Percentiles rank a stretch among this genome's conserved stretches.
These are phyloP conservation scores for Oreortyx pictus DNA, from an alignment of 2,797 vertebrate species.

Conservation along the genomic window DNA sequence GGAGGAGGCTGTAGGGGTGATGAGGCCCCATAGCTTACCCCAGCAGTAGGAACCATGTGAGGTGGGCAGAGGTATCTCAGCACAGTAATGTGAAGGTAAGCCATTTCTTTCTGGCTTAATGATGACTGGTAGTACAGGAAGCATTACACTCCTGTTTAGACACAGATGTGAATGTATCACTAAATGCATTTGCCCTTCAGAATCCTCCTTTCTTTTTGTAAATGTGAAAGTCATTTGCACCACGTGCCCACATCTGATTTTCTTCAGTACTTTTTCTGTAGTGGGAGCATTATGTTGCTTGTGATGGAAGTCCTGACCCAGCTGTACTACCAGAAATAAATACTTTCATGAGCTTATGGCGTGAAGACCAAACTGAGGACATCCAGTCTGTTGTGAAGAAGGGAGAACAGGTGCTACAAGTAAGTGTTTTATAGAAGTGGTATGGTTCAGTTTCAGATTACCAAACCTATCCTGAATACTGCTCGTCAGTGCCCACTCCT, in stretches of 20 bases:
- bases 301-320: constrained; percentile 89
- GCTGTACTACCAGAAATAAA: constrained; percentile 85
- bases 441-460: neutral
- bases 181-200: neutral
- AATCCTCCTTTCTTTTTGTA: neutral
- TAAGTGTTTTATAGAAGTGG: constrained; percentile 63
- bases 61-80: neutral
- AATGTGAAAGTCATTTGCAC: neutral
- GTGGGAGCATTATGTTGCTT: constrained; percentile 90
- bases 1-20: neutral
- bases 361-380: constrained; percentile 81
- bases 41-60: neutral
- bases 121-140: neutral
- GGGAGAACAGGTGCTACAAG: constrained; percentile 83
- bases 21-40: neutral
- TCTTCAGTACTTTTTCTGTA: constrained; percentile 61
- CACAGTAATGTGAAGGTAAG: neutral
- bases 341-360: constrained; percentile 89
- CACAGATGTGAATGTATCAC: neutral
- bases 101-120: neutral
- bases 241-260: neutral
- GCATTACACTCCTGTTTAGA: neutral
- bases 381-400: constrained; percentile 80
- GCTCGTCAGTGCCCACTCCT: neutral
- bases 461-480: neutral